Evolutionary conservation across 64 coral and sea anemone genomes (phyloP).

Genomic region (Trachythela sp.): DNA sequence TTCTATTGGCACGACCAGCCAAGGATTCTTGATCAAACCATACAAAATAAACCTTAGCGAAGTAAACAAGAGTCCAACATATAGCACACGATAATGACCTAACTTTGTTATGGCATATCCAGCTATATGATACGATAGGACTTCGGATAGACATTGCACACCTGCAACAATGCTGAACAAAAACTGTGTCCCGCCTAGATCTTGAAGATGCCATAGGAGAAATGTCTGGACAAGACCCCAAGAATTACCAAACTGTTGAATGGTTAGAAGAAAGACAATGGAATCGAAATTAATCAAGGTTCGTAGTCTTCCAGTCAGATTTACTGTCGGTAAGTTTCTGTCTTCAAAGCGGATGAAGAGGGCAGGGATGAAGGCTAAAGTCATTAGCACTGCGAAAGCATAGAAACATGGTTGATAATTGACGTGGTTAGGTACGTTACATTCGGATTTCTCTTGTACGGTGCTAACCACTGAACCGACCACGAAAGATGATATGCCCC

Average conservation of each 20-base stretch:
- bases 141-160: constrained; percentile 69
- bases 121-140: constrained; percentile 49
- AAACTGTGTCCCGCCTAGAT: constrained; percentile 86
- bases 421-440: constrained; percentile 64
- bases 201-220: constrained; percentile 77
- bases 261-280: constrained; percentile 64
- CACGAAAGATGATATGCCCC: constrained; percentile 66
- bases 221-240: constrained; percentile 72
- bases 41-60: constrained; percentile 69
- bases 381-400: constrained; percentile 68
- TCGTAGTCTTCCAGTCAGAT: constrained; percentile 34
- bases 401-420: constrained; percentile 93
- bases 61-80: constrained; percentile 58
- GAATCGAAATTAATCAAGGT: constrained; percentile 45
- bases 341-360: constrained; percentile 72
- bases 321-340: constrained; percentile 12
- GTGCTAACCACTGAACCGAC: constrained; percentile 62
- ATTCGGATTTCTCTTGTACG: constrained; percentile 55
- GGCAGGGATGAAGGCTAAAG: constrained; percentile 54
- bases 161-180: constrained; percentile 70
- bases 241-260: constrained; percentile 69
- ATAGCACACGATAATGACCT: constrained; percentile 66
- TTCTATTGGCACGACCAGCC: constrained; percentile 75
- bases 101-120: constrained; percentile 53
- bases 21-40: constrained; percentile 68